Evolutionary conservation across 2,888 invertebrate species (phyloP).

Genomic region (Heliconius ismenius): DNA sequence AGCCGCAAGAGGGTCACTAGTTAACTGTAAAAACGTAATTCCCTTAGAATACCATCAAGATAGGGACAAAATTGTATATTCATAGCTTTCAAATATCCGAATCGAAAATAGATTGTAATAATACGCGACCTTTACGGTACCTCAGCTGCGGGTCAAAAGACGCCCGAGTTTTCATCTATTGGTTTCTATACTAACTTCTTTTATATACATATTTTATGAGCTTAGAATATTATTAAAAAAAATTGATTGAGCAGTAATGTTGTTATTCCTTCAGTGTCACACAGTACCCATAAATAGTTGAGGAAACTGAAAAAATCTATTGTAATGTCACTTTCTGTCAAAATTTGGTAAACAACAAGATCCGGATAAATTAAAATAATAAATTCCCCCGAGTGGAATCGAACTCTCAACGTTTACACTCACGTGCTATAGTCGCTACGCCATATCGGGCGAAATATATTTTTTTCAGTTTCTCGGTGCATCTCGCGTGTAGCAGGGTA

Average conservation of each 20-base stretch:
- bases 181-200: background rate
- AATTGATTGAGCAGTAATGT: no score
- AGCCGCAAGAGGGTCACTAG: no score
- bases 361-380: background rate
- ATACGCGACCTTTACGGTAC: constrained; percentile 20
- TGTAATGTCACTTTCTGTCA: no score
- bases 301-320: no score
- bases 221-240: background rate
- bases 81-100: constrained; percentile 24
- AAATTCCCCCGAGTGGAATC: background rate
- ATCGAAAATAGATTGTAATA: constrained; percentile 28
- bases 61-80: constrained; percentile 19
- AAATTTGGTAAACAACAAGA: no score
- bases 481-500: no score
- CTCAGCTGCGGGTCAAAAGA: constrained; percentile 1
- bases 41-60: background rate
- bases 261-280: no score
- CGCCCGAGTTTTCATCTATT: background rate
- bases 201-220: background rate
- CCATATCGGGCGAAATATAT: no score
- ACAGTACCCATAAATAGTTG: no score
- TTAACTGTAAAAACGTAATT: constrained; percentile 1
- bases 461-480: no score
- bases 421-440: background rate
- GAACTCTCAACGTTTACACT: background rate